Conservation (phyloP, 2,888 invertebrate genomes). For the Halictus quadricinctus region DNA sequence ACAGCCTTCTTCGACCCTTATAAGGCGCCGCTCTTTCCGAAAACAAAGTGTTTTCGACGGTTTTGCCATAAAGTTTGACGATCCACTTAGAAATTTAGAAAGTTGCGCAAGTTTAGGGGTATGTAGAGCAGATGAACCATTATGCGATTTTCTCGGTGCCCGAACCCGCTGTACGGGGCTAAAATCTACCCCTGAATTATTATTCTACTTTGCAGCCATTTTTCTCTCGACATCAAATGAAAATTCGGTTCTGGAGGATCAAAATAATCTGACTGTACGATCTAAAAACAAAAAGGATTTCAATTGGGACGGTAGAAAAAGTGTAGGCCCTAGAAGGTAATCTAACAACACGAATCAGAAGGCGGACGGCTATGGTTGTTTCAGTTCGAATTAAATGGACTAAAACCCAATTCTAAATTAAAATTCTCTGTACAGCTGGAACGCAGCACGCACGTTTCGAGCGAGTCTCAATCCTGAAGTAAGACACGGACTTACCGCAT, state of each 20-base stretch:
- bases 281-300: background rate
- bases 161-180: background rate
- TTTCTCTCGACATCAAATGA: background rate
- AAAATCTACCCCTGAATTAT: background rate
- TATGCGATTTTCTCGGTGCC: background rate
- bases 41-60: background rate
- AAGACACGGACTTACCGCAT: slow-evolving; percentile 62
- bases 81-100: background rate
- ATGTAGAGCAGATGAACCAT: background rate
- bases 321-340: too few relatives aligned
- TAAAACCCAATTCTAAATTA: background rate
- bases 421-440: background rate
- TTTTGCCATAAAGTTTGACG: background rate
- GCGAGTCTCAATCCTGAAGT: background rate
- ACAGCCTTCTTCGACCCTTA: background rate
- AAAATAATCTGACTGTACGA: background rate
- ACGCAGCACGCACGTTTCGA: background rate
- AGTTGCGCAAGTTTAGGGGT: background rate
- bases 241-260: background rate
- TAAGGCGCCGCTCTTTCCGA: background rate
- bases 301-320: too few relatives aligned
- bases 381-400: too few relatives aligned
- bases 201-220: background rate
- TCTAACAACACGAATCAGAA: too few relatives aligned
- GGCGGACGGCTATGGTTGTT: too few relatives aligned